A percentile compares a stretch with the other conserved stretches of the same genome.
phyloP scores from a whole-genome alignment of 92 coral and sea anemone genomes.

The Porites lobata region DNA sequence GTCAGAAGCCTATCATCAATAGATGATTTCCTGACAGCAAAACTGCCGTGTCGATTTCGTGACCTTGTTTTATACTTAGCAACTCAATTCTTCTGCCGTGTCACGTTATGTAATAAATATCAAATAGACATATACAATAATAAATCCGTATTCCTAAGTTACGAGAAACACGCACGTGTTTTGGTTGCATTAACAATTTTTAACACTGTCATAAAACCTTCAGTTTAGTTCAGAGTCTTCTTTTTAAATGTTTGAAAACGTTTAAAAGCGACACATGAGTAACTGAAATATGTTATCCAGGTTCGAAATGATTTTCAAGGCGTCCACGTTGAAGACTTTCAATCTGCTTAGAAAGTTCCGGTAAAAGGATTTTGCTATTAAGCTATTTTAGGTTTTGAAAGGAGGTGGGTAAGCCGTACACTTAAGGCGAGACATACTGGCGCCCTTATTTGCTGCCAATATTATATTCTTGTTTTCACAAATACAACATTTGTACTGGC shows the following conservation, averaged over 20 bases:
- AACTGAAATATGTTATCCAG: constrained; percentile 18
- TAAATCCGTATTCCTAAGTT: too few species aligned
- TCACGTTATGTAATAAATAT: constrained; percentile 23
- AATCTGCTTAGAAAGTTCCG: constrained; percentile 46
- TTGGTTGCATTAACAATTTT: too few species aligned
- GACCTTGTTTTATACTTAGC: constrained; percentile 11
- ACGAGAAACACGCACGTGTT: constrained; percentile 21
- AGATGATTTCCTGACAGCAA: neutral
- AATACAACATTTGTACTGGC: constrained; percentile 6
- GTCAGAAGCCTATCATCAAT: neutral
- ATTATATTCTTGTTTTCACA: constrained; percentile 25
- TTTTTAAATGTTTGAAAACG: too few species aligned
- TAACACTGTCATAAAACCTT: too few species aligned
- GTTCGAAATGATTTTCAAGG: neutral
- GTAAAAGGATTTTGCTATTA: constrained; percentile 25
- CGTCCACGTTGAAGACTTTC: neutral
- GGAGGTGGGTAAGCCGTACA: neutral
- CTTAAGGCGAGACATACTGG: constrained; percentile 32
- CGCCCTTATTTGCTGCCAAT: constrained; percentile 31
- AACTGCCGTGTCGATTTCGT: neutral
- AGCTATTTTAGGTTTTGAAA: constrained; percentile 30
- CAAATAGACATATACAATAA: neutral
- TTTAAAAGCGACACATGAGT: neutral
- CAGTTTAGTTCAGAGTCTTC: too few species aligned
- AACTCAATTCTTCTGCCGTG: neutral